A percentile compares a stretch with the other conserved stretches of the same genome.
These are phyloP conservation scores for Cetonia aurata DNA, from an alignment of 2,888 invertebrate species.

Conservation along the genomic window DNA sequence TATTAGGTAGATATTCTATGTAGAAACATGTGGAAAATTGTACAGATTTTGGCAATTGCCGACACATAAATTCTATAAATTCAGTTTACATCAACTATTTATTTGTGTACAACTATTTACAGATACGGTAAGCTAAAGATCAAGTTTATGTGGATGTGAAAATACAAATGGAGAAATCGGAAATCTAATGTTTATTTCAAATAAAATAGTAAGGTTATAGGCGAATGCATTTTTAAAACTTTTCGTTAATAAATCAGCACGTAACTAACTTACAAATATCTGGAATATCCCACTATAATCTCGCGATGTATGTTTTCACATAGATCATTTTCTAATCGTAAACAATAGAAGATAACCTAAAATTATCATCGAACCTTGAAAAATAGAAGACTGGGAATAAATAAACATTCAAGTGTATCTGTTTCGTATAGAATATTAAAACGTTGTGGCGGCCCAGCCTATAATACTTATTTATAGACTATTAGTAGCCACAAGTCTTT, in stretches of 20 bases:
- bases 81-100: too few species aligned
- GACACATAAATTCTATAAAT: too few species aligned
- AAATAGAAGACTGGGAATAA: slow-evolving; percentile 30
- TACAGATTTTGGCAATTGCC: too few species aligned
- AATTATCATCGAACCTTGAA: slow-evolving; percentile 38
- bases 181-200: not conserved
- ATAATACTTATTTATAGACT: slow-evolving; percentile 42
- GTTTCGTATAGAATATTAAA: slow-evolving; percentile 29
- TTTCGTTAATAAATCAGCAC: not conserved
- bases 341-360: slow-evolving; percentile 36
- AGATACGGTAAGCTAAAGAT: too few species aligned
- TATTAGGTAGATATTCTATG: too few species aligned
- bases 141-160: too few species aligned
- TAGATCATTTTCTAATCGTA: slow-evolving; percentile 1
- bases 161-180: not conserved
- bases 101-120: too few species aligned
- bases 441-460: slow-evolving; percentile 35
- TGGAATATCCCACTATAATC: not conserved
- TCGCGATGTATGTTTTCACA: not conserved
- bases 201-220: not conserved
- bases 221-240: not conserved
- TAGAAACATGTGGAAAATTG: too few species aligned
- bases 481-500: slow-evolving; percentile 38
- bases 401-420: slow-evolving; percentile 23
- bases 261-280: not conserved